Conservation (phyloP, 2,888 invertebrate species). For the Rhodophaea formosa region DNA sequence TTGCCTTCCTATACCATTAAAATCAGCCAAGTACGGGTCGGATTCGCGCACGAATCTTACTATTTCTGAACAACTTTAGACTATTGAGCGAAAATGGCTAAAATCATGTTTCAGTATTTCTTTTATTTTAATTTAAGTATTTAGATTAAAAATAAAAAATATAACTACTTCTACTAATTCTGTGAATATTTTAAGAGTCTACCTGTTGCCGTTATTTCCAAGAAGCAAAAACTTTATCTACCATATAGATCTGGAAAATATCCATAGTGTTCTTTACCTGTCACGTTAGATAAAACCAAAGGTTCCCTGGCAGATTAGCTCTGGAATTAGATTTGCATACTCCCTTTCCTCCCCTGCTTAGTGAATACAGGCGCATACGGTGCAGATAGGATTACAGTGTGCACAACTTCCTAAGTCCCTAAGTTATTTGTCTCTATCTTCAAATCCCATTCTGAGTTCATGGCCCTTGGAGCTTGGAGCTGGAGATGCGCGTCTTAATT, state of each 20-base stretch:
- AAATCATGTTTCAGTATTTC: too few relatives aligned
- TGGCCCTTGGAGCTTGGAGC: neutral
- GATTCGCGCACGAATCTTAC: too few relatives aligned
- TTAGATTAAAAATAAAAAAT: too few relatives aligned
- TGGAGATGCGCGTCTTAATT: neutral
- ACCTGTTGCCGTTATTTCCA: too few relatives aligned
- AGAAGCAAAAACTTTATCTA: too few relatives aligned
- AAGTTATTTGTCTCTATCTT: neutral
- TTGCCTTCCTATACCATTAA: too few relatives aligned
- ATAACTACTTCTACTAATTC: too few relatives aligned
- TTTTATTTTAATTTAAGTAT: too few relatives aligned
- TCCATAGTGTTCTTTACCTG: neutral
- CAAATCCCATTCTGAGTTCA: neutral
- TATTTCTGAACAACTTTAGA: too few relatives aligned
- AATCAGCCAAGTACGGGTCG: too few relatives aligned
- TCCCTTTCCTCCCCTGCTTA: neutral
- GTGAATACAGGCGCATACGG: slow-evolving; percentile 9
- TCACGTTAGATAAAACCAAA: neutral
- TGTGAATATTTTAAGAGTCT: too few relatives aligned
- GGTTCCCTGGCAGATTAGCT: slow-evolving; percentile 2
- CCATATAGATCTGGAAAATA: neutral
- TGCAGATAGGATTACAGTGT: neutral
- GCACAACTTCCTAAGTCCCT: neutral
- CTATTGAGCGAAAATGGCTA: too few relatives aligned
- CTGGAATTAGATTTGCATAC: slow-evolving; percentile 11